phyloP scores from a whole-genome alignment of 1,140 invertebrate species.

The Ridgeia piscesae region DNA sequence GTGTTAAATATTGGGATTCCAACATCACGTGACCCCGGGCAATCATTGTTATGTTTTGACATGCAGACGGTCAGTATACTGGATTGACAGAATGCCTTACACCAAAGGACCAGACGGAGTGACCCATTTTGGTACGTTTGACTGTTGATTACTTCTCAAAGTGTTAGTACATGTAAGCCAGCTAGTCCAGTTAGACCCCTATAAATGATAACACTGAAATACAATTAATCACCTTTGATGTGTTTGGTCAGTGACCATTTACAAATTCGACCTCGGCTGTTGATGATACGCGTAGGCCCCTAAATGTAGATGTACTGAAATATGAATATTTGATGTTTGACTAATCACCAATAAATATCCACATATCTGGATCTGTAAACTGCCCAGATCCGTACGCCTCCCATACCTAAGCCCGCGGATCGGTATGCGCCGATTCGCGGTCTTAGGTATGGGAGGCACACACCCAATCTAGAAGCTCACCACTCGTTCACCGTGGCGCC shows the following conservation, averaged over 20 bases:
- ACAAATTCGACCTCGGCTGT: background rate
- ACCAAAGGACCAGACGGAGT: constrained; percentile 37
- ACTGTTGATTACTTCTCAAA: background rate
- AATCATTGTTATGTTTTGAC: constrained; percentile 14
- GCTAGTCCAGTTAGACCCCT: background rate
- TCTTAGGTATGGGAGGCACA: no score
- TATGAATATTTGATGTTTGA: no score
- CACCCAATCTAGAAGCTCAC: no score
- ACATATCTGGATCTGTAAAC: no score
- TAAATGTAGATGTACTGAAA: no score
- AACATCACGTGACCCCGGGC: background rate
- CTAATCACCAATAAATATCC: no score
- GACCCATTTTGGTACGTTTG: constrained; percentile 36
- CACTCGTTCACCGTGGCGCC: no score
- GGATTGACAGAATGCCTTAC: constrained; percentile 40
- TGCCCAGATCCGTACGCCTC: no score
- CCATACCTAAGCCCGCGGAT: no score
- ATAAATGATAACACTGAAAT: background rate
- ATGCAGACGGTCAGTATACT: constrained; percentile 44
- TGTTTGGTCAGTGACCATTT: background rate
- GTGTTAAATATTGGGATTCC: background rate
- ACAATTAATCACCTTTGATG: background rate
- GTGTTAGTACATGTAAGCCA: background rate
- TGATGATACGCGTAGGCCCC: background rate
- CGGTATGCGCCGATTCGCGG: no score